Conservation (phyloP, 2,797 vertebrate genomes). For the Falco novaeseelandiae region DNA sequence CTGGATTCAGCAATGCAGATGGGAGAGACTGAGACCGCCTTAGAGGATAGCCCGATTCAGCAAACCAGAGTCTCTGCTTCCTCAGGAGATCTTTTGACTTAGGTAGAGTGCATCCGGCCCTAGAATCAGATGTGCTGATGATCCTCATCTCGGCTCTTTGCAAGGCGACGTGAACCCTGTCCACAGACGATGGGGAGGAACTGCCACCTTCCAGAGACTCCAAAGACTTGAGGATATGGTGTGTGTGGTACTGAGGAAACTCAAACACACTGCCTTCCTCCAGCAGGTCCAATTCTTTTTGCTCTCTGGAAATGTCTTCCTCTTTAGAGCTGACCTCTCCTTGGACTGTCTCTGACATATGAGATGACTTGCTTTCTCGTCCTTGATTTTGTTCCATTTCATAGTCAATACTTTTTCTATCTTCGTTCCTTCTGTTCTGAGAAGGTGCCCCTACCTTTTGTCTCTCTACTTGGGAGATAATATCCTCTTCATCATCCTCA, state of each 20-base stretch:
- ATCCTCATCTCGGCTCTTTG: conserved; percentile 74
- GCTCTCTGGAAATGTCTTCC: neutral
- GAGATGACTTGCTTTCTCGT: conserved; percentile 23
- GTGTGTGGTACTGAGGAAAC: conserved; percentile 78
- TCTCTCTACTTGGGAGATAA: conserved; percentile 41
- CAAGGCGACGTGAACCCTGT: conserved; percentile 72
- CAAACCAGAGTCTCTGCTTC: conserved; percentile 71
- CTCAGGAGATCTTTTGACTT: conserved; percentile 78
- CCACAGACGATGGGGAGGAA: conserved; percentile 41
- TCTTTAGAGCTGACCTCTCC: neutral
- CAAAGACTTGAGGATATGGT: conserved; percentile 80
- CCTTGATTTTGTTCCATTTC: conserved; percentile 1
- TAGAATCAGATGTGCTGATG: conserved; percentile 59
- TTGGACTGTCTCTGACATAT: neutral
- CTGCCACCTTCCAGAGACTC: conserved; percentile 59
- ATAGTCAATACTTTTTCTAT: neutral
- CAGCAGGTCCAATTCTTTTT: conserved; percentile 15
- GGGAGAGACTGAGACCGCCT: conserved; percentile 91
- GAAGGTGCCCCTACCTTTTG: neutral
- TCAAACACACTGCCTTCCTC: conserved; percentile 66
- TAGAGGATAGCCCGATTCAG: conserved; percentile 78
- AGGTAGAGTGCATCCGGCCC: conserved; percentile 69
- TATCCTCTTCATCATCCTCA: conserved; percentile 71
- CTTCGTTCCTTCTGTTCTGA: conserved; percentile 3
- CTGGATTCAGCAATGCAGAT: conserved; percentile 81